These are phyloP conservation scores for Disparrhopalites patrizii DNA, from an alignment of 2,888 invertebrate genomes.

Conservation along the genomic window DNA sequence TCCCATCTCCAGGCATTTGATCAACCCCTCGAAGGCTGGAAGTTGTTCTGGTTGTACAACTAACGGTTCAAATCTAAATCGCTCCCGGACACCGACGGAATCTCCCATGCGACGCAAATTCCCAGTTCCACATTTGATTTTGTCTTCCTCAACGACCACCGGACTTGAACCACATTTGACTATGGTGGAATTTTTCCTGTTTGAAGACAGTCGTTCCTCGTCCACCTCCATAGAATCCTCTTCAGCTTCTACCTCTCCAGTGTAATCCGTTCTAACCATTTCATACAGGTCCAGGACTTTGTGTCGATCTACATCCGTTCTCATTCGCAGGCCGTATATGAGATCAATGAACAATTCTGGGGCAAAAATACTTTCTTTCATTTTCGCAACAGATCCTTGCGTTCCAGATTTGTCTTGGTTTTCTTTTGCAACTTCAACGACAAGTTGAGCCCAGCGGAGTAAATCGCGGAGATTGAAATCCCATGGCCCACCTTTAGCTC, in stretches of 20 bases:
- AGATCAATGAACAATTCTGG: slow-evolving; percentile 68
- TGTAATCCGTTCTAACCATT: slow-evolving; percentile 12
- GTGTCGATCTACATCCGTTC: slow-evolving; percentile 70
- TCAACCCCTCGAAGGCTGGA: slow-evolving; percentile 68
- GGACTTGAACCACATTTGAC: slow-evolving; percentile 44
- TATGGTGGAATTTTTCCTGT: no score
- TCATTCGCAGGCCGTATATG: slow-evolving; percentile 82
- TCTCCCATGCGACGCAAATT: slow-evolving; percentile 22
- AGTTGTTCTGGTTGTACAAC: slow-evolving; percentile 60
- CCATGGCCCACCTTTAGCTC: slow-evolving; percentile 82
- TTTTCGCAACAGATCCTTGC: slow-evolving; percentile 19
- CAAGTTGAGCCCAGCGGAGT: slow-evolving; percentile 74
- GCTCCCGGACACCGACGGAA: neutral
- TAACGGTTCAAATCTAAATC: slow-evolving; percentile 50
- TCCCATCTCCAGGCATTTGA: slow-evolving; percentile 82
- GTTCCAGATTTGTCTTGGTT: neutral
- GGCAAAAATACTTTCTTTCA: slow-evolving; percentile 51
- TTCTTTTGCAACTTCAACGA: neutral
- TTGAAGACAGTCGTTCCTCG: no score
- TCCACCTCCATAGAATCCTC: no score
- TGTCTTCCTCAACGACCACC: slow-evolving; percentile 28
- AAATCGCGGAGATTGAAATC: slow-evolving; percentile 96
- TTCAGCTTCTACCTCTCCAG: neutral
- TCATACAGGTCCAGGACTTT: slow-evolving; percentile 55
- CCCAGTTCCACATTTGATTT: slow-evolving; percentile 37